phyloP scores from a whole-genome alignment of 2,888 invertebrate species.

The Dicycla oo region DNA sequence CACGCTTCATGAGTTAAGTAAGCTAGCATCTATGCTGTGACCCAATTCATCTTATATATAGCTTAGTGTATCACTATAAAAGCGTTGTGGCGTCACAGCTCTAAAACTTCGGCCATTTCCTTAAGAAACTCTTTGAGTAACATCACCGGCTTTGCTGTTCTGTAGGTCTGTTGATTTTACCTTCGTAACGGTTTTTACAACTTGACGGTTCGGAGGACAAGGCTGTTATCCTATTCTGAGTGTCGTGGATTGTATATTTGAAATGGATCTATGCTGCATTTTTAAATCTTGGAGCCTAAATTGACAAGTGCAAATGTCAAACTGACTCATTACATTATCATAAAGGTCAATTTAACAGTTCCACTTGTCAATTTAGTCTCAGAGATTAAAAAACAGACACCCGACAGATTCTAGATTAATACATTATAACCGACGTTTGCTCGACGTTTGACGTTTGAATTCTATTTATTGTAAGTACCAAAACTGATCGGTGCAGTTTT shows the following conservation, averaged over 20 bases:
- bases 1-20: constrained; percentile 8
- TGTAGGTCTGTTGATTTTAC: not conserved
- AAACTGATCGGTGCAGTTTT: not conserved
- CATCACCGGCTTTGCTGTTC: not conserved
- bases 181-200: not conserved
- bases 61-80: constrained; percentile 14
- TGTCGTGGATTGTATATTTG: not conserved
- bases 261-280: not conserved
- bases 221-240: not conserved
- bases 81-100: not conserved
- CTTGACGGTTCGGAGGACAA: too few relatives aligned
- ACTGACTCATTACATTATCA: too few relatives aligned
- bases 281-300: too few relatives aligned
- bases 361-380: too few relatives aligned
- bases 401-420: too few relatives aligned
- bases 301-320: too few relatives aligned
- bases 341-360: too few relatives aligned
- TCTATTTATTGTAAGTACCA: not conserved
- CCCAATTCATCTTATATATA: constrained; percentile 23
- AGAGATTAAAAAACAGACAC: too few relatives aligned
- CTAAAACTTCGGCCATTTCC: not conserved
- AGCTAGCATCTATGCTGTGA: constrained; percentile 15
- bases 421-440: not conserved
- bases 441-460: too few relatives aligned
- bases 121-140: not conserved